Evolutionary conservation across 2,888 invertebrate genomes (phyloP).

Genomic region (Fabriciana adippe): DNA sequence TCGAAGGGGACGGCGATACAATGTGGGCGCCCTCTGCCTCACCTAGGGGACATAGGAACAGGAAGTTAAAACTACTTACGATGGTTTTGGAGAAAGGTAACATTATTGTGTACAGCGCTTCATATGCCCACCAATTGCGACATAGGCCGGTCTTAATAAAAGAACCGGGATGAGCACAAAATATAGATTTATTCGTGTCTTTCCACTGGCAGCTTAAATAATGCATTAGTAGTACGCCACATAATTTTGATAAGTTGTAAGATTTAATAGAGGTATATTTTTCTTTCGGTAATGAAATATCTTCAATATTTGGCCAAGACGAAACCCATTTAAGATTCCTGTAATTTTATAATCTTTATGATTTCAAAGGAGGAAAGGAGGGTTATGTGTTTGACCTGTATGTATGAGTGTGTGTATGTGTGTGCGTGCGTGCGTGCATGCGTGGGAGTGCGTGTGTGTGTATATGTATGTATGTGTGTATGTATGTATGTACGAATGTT

Average conservation of each 20-base stretch:
- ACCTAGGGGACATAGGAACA: too few species aligned
- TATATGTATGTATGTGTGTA: too few species aligned
- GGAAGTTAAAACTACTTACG: constrained; percentile 77
- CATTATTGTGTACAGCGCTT: constrained; percentile 88
- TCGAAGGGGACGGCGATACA: too few species aligned
- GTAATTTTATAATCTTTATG: constrained; percentile 11
- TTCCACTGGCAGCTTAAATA: constrained; percentile 87
- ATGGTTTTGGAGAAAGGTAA: constrained; percentile 95
- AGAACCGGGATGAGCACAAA: constrained; percentile 94
- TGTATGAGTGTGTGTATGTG: too few species aligned
- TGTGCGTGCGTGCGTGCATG: too few species aligned
- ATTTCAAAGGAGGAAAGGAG: too few species aligned
- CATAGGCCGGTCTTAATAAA: constrained; percentile 90
- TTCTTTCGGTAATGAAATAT: constrained; percentile 86
- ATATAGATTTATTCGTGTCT: constrained; percentile 86
- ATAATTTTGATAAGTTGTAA: constrained; percentile 95
- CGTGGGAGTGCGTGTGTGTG: too few species aligned
- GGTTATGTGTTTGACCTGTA: too few species aligned
- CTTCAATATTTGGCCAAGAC: constrained; percentile 67
- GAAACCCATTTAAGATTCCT: constrained; percentile 63
- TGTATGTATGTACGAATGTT: too few species aligned
- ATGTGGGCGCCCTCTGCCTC: too few species aligned
- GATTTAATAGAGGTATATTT: constrained; percentile 91
- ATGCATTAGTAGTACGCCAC: constrained; percentile 86
- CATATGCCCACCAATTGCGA: constrained; percentile 92